A percentile compares a stretch with the other conserved stretches of the same genome.
Conservation (phyloP, 1,140 invertebrate species). For the Drosophila teissieri region DNA sequence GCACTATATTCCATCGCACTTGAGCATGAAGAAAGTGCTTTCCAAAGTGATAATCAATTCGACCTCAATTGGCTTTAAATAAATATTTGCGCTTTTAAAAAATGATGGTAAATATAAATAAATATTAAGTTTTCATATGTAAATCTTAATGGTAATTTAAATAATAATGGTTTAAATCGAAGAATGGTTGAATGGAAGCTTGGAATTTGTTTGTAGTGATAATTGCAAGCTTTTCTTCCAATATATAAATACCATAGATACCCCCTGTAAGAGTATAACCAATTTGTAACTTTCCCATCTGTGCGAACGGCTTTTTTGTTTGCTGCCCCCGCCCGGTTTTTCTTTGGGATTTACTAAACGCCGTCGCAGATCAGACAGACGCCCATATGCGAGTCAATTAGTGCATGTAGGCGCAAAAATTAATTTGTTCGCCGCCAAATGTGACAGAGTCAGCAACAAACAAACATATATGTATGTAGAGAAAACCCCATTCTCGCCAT, state of each 20-base stretch:
- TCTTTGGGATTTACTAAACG: conserved; percentile 51
- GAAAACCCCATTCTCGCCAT: conserved; percentile 13
- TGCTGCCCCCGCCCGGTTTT: conserved; percentile 44
- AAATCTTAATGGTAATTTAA: too few species aligned
- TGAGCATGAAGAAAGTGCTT: too few species aligned
- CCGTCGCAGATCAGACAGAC: conserved; percentile 29
- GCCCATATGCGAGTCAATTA: conserved; percentile 71
- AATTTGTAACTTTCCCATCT: conserved; percentile 12
- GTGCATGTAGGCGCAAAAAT: conserved; percentile 78
- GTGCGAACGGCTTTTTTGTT: conserved; percentile 3
- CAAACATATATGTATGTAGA: conserved; percentile 19
- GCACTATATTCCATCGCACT: background rate
- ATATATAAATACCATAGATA: background rate
- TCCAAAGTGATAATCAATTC: conserved; percentile 1
- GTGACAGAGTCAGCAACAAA: conserved; percentile 56
- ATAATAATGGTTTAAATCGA: too few species aligned
- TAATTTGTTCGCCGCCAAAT: conserved; percentile 79
- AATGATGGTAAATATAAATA: background rate
- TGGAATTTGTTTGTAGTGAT: too few species aligned
- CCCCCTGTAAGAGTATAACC: background rate
- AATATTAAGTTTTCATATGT: too few species aligned
- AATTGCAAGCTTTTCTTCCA: too few species aligned
- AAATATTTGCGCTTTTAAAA: background rate
- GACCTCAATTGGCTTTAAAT: background rate
- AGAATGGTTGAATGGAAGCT: too few species aligned